These are phyloP conservation scores for Aspidapion aeneum DNA, from an alignment of 2,888 invertebrate genomes.

Conservation along the genomic window DNA sequence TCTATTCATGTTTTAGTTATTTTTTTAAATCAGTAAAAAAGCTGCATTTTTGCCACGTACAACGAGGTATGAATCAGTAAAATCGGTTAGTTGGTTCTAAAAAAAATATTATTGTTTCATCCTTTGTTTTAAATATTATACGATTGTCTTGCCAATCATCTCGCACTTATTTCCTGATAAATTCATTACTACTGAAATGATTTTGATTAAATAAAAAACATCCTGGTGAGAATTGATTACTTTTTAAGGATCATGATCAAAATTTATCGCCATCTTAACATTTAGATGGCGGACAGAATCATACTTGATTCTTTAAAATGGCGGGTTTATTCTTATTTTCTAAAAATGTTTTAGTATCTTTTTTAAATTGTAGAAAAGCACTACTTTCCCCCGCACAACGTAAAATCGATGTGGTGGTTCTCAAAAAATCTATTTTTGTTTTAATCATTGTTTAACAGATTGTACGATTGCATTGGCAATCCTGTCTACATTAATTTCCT, in stretches of 20 bases:
- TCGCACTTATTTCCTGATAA: not conserved
- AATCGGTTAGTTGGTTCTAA: not conserved
- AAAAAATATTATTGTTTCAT: not conserved
- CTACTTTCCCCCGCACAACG: not conserved
- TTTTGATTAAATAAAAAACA: no score
- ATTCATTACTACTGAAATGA: no score
- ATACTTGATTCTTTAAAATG: not conserved
- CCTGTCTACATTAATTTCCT: no score
- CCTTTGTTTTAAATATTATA: not conserved
- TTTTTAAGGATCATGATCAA: not conserved
- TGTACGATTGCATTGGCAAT: not conserved
- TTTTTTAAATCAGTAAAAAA: no score
- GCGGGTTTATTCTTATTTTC: not conserved
- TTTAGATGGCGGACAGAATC: not conserved
- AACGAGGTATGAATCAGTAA: not conserved
- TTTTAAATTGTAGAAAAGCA: not conserved
- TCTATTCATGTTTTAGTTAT: no score
- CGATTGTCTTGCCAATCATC: not conserved
- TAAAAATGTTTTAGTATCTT: not conserved
- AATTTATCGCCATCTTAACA: not conserved
- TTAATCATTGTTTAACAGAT: not conserved
- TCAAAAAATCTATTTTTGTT: not conserved
- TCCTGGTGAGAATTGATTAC: no score
- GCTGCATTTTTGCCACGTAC: not conserved
- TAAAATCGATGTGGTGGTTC: not conserved